Percentiles rank a stretch among this genome's conserved stretches.
phyloP scores from a whole-genome alignment of 2,888 invertebrate genomes.

The Andrena minutula region DNA sequence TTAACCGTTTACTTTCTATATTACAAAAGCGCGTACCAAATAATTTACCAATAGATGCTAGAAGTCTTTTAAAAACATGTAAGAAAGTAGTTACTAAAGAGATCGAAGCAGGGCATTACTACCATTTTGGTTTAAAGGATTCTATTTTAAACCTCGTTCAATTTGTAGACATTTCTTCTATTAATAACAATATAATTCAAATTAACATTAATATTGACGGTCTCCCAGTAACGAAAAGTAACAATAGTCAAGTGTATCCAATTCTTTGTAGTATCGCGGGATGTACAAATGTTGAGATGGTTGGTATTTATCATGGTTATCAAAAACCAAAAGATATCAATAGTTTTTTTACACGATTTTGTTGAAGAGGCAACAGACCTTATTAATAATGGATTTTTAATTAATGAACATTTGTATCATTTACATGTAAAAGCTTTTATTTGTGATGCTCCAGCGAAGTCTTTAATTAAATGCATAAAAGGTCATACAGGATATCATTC shows the following conservation, averaged over 20 bases:
- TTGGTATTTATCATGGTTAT: background rate
- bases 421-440: background rate
- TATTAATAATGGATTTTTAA: background rate
- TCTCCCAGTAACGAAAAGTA: no score
- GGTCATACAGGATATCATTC: no score
- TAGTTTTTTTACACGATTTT: background rate
- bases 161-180: no score
- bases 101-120: no score
- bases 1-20: slow-evolving; percentile 1
- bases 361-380: background rate
- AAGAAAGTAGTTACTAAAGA: background rate
- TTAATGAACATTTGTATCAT: background rate
- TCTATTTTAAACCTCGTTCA: no score
- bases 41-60: slow-evolving; percentile 1
- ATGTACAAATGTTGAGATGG: no score
- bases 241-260: background rate
- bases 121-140: no score
- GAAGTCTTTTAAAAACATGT: background rate
- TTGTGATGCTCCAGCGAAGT: background rate
- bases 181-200: no score
- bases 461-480: no score
- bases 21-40: background rate
- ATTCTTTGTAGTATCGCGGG: background rate
- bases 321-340: background rate
- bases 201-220: no score